Conservation (phyloP, 2,888 invertebrate species). For the Nudaria mundana region DNA sequence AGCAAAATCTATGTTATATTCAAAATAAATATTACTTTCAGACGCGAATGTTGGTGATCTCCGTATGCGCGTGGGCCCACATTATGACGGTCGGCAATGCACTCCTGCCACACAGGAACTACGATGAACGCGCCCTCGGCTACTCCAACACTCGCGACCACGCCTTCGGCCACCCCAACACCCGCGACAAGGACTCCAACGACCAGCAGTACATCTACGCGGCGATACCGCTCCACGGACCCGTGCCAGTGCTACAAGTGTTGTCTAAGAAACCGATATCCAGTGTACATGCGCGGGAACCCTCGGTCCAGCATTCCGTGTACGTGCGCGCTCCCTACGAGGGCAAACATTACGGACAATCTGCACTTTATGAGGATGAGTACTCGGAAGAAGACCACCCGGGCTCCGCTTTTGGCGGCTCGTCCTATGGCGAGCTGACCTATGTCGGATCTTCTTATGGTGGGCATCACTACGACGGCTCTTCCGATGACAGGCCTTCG, state of each 20-base stretch:
- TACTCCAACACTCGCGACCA: slow-evolving; percentile 30
- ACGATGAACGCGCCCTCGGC: background rate
- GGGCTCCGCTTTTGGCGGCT: background rate
- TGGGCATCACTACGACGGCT: background rate
- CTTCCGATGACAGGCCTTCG: slow-evolving; percentile 4
- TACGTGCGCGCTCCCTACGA: slow-evolving; percentile 26
- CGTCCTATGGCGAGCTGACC: too few species aligned
- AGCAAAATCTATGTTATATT: background rate
- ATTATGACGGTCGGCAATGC: slow-evolving; percentile 37
- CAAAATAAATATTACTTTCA: slow-evolving; percentile 22
- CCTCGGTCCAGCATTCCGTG: slow-evolving; percentile 32
- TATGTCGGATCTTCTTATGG: slow-evolving; percentile 1
- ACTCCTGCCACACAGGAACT: slow-evolving; percentile 37
- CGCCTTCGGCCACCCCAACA: slow-evolving; percentile 25
- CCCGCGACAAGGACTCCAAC: slow-evolving; percentile 4
- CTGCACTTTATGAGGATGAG: slow-evolving; percentile 19
- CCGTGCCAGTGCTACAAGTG: slow-evolving; percentile 41
- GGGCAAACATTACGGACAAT: slow-evolving; percentile 14
- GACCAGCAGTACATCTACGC: slow-evolving; percentile 58
- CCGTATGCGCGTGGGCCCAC: slow-evolving; percentile 29
- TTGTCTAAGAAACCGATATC: slow-evolving; percentile 13
- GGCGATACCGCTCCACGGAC: slow-evolving; percentile 59
- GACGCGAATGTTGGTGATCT: slow-evolving; percentile 44
- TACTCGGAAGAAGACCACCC: slow-evolving; percentile 9
- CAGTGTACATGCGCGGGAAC: slow-evolving; percentile 27